These are phyloP conservation scores for Hermodice carunculata DNA, from an alignment of 2,888 invertebrate genomes.

Conservation along the genomic window DNA sequence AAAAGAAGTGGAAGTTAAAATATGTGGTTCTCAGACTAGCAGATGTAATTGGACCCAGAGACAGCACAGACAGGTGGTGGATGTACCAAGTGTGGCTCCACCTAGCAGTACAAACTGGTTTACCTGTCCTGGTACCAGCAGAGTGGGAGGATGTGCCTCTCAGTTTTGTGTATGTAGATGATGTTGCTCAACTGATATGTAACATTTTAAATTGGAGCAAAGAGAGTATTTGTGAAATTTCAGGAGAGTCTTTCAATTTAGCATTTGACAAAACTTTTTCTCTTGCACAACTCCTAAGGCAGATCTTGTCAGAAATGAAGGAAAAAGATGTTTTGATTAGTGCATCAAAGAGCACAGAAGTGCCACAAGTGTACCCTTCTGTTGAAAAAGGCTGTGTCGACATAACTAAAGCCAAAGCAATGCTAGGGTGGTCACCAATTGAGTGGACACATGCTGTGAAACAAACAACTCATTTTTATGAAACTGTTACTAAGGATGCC, in stretches of 20 bases:
- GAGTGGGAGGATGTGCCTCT: slow-evolving; percentile 52
- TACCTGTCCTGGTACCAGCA: slow-evolving; percentile 57
- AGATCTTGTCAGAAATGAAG: neutral
- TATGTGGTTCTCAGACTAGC: slow-evolving; percentile 69
- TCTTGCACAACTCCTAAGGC: slow-evolving; percentile 56
- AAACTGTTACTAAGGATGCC: no score
- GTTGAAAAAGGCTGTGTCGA: slow-evolving; percentile 67
- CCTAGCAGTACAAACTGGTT: slow-evolving; percentile 51
- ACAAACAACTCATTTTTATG: slow-evolving; percentile 71
- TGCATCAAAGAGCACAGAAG: slow-evolving; percentile 28
- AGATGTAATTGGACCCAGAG: slow-evolving; percentile 70
- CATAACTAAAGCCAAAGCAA: slow-evolving; percentile 59
- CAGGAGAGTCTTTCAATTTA: slow-evolving; percentile 66
- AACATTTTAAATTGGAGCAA: slow-evolving; percentile 24
- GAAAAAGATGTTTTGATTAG: neutral
- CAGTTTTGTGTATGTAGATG: slow-evolving; percentile 69
- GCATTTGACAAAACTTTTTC: slow-evolving; percentile 64
- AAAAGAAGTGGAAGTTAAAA: slow-evolving; percentile 45
- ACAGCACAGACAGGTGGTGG: slow-evolving; percentile 71
- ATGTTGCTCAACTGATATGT: slow-evolving; percentile 65
- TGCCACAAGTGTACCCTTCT: slow-evolving; percentile 67
- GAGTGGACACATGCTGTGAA: slow-evolving; percentile 36
- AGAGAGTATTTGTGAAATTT: neutral
- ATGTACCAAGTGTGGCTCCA: slow-evolving; percentile 70
- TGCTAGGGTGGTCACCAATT: slow-evolving; percentile 65